These are phyloP conservation scores for Molossus alvarezi DNA, from an alignment of 2,797 vertebrate genomes.

Conservation along the genomic window DNA sequence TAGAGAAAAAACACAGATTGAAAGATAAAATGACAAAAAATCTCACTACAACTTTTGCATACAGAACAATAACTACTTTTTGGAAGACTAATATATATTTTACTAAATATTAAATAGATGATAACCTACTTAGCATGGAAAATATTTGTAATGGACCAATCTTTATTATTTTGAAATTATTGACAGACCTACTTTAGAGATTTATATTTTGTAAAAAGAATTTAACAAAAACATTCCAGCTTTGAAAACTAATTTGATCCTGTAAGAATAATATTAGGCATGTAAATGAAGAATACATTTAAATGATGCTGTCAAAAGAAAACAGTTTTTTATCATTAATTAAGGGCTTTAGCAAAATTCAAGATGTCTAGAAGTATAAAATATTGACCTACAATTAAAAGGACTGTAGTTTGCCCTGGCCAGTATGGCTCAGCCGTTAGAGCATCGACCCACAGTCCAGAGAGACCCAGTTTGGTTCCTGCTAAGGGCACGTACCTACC, in stretches of 20 bases:
- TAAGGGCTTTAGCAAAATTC: slow-evolving; percentile 47
- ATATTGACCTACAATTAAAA: slow-evolving; percentile 12
- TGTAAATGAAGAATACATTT: slow-evolving; percentile 44
- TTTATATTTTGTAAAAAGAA: neutral
- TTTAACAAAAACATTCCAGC: neutral
- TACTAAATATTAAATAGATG: neutral
- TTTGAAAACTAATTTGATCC: slow-evolving; percentile 56
- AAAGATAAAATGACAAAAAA: neutral
- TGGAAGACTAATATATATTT: neutral
- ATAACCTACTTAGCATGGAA: neutral
- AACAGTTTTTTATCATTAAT: neutral
- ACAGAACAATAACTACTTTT: neutral
- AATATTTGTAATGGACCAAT: neutral
- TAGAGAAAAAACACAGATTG: neutral
- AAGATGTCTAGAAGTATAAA: slow-evolving; percentile 28
- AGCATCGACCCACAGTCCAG: too few species aligned
- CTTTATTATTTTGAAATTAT: slow-evolving; percentile 36
- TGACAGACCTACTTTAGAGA: neutral
- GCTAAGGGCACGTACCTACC: too few species aligned
- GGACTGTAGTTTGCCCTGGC: too few species aligned
- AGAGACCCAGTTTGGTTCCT: too few species aligned
- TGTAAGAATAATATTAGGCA: neutral
- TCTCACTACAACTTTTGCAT: neutral
- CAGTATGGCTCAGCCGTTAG: too few species aligned
- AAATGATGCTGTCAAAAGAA: neutral